Conservation (phyloP, 2,888 invertebrate genomes). For the Polyommatus icarus region DNA sequence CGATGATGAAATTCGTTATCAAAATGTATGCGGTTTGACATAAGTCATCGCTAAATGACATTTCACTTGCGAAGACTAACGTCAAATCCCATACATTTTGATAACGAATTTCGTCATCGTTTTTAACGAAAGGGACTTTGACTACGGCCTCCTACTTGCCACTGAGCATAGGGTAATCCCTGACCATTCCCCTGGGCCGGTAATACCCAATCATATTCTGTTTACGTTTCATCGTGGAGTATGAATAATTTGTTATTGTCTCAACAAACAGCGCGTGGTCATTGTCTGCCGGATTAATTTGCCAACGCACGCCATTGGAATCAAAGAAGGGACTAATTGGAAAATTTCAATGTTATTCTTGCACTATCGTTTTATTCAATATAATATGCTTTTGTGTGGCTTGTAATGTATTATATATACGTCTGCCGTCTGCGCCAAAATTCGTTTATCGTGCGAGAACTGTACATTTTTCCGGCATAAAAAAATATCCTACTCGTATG, state of each 20-base stretch:
- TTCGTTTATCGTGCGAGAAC: too few relatives aligned
- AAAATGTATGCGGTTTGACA: too few relatives aligned
- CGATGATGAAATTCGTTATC: too few relatives aligned
- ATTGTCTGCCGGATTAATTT: conserved; percentile 76
- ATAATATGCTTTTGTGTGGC: background rate
- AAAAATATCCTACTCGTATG: too few relatives aligned
- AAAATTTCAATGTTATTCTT: conserved; percentile 64
- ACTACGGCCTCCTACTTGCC: background rate
- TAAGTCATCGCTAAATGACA: too few relatives aligned
- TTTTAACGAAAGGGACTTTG: too few relatives aligned
- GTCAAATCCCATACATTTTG: too few relatives aligned
- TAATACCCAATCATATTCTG: conserved; percentile 81
- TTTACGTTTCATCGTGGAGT: conserved; percentile 79
- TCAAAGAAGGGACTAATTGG: conserved; percentile 67
- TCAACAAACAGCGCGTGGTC: conserved; percentile 67
- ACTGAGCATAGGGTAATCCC: conserved; percentile 58
- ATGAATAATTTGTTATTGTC: conserved; percentile 81
- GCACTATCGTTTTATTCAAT: background rate
- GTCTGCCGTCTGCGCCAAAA: too few relatives aligned
- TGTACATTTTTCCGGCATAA: too few relatives aligned
- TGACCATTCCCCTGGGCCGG: conserved; percentile 44
- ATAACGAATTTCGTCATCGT: too few relatives aligned
- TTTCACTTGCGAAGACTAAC: too few relatives aligned
- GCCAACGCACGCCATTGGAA: conserved; percentile 60
- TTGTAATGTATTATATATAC: background rate